Evolutionary conservation across 2,888 invertebrate species (phyloP).

Genomic region (Chelonus formosanus): DNA sequence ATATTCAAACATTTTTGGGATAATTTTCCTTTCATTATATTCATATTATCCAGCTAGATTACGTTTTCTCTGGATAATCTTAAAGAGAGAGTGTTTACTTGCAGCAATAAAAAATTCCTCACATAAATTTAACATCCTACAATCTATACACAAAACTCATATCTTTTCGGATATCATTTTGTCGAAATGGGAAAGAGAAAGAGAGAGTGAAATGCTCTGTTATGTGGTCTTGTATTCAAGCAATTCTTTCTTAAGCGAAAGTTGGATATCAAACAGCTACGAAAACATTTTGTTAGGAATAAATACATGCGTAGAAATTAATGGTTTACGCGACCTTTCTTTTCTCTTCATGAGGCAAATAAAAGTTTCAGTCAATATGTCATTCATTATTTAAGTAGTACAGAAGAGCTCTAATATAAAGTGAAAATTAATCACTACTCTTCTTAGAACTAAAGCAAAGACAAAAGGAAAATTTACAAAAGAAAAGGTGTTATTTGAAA

Average conservation of each 20-base stretch:
- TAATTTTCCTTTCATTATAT: no score
- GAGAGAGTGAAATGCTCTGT: slow-evolving; percentile 39
- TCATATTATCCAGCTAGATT: not conserved
- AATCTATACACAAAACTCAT: not conserved
- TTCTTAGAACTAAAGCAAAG: not conserved
- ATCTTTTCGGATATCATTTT: not conserved
- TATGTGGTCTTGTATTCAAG: slow-evolving; percentile 17
- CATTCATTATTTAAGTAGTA: not conserved
- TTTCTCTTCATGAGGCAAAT: not conserved
- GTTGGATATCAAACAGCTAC: slow-evolving; percentile 34
- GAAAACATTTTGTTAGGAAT: slow-evolving; percentile 24
- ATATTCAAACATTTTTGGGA: no score
- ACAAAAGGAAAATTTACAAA: not conserved
- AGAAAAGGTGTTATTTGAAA: not conserved
- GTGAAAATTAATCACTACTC: slow-evolving; percentile 4
- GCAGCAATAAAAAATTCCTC: no score
- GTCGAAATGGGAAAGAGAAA: slow-evolving; percentile 28
- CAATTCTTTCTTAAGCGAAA: slow-evolving; percentile 39
- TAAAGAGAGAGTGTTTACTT: slow-evolving; percentile 14
- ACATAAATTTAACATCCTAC: no score
- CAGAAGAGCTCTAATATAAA: not conserved
- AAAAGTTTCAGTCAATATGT: not conserved
- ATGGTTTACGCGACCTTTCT: slow-evolving; percentile 11
- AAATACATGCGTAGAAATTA: slow-evolving; percentile 6
- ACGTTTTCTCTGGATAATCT: slow-evolving; percentile 6